Percentiles rank a stretch among this genome's conserved stretches.
These are phyloP conservation scores for Brienomyrus longianalis DNA, from an alignment of 2,113 vertebrate species.

Conservation along the genomic window DNA sequence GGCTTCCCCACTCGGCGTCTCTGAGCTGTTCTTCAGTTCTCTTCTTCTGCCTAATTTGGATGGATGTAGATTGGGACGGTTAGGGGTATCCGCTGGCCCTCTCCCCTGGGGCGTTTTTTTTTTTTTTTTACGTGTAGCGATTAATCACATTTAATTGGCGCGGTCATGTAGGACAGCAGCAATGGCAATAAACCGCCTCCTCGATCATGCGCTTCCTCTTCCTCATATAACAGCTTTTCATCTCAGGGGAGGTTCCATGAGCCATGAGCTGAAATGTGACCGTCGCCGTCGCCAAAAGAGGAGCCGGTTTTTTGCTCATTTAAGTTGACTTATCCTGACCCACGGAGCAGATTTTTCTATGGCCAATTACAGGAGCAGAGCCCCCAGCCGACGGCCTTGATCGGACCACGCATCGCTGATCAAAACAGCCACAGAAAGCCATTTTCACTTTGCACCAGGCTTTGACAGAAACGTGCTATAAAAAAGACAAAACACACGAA, in stretches of 20 bases:
- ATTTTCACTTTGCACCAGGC: not conserved
- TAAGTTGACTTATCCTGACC: not conserved
- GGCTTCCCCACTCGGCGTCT: not conserved
- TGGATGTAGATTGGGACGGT: not conserved
- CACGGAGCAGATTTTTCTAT: not conserved
- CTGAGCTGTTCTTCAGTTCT: not conserved
- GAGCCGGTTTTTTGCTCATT: conserved; percentile 22
- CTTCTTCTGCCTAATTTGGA: not conserved
- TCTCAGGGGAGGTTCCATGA: conserved; percentile 47
- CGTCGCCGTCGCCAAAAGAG: conserved; percentile 53
- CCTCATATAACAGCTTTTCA: conserved; percentile 44
- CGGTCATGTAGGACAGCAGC: conserved; percentile 53
- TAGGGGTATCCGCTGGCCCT: not conserved
- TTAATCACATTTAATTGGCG: conserved; percentile 75
- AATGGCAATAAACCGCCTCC: conserved; percentile 62
- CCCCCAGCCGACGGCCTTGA: not conserved
- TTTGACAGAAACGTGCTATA: not conserved
- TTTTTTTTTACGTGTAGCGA: not conserved
- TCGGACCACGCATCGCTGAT: not conserved
- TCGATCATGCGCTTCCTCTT: conserved; percentile 56
- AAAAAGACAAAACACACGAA: not conserved
- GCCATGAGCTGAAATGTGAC: conserved; percentile 39
- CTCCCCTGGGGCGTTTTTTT: not conserved
- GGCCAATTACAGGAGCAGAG: conserved; percentile 1
- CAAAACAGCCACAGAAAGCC: not conserved